Base-by-base conservation (phyloP, 2,113 vertebrate species). In the Thermophis baileyi region DNA sequence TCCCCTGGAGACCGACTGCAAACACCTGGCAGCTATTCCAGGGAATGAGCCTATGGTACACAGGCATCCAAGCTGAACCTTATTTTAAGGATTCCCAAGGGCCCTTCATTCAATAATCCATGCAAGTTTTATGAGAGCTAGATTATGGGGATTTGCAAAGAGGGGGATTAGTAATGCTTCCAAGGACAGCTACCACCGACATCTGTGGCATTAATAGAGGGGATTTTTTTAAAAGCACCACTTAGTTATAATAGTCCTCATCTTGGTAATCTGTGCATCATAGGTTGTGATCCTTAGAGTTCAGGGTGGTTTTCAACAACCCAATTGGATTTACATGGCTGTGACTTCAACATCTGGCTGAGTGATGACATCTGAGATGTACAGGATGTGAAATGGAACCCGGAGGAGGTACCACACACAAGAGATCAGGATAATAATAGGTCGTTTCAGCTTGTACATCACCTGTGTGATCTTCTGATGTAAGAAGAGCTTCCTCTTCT, bases 101-200 rank as follows among this genome's bases (percentile, higher is more conserved):
- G 74, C 97, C 96, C 96, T 95, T 98, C 97, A 97, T 97, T 98
- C 98, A 97, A 97, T 98, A 97, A 98, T 98, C 97, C 97, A 96
- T 87, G 95, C 95, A 96, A 96, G 22, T 98, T 98, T 98, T 98
- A 97, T 95, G 97, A 97, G 98, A 92, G 91, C 92, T 96, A 96
- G 97, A 98, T 98, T 97, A 97, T 89, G 90, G 97, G 98, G 97
- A 97, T 98, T 98, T 97, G 97, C 93, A 95, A 96, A 96, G 93
- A 93, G 93, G 96, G 94, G 94, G 97, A 96, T 97, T 98, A 97
- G 95, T 93, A 95, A 95, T 91, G 97, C 97, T 98, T 98, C 97
- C 98, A 98, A 98, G 97, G 94, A 91, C 44, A 89, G 90, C 96
- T 95, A 94, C 88, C 74, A 93, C 95, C 25, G 94, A 95, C 98